phyloP scores from a whole-genome alignment of 2,888 invertebrate species.

The Ephialtes manifestator region DNA sequence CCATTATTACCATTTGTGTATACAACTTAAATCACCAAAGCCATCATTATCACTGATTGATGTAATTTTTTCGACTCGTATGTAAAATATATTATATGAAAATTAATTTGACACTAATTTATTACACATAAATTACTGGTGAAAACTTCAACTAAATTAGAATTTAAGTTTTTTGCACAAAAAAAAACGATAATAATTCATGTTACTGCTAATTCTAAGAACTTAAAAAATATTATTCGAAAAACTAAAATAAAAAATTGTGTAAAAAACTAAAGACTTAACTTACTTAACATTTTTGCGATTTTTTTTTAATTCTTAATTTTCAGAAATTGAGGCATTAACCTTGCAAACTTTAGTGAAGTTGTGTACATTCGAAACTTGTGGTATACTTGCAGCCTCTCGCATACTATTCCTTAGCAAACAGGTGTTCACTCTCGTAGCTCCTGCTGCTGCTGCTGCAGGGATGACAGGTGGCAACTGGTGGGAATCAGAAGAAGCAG shows the following conservation, averaged over 20 bases:
- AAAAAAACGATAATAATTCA: no score
- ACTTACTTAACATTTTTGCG: background rate
- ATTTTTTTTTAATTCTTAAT: background rate
- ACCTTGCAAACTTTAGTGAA: background rate
- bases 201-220: no score
- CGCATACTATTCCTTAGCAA: slow-evolving; percentile 35
- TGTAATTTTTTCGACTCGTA: background rate
- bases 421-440: slow-evolving; percentile 64
- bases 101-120: no score
- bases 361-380: slow-evolving; percentile 22
- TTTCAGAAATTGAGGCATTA: background rate
- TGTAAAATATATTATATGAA: background rate
- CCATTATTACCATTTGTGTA: slow-evolving; percentile 34
- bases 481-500: slow-evolving; percentile 52
- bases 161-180: no score
- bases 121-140: no score
- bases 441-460: slow-evolving; percentile 38
- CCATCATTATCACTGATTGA: background rate
- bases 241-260: no score
- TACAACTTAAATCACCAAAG: background rate
- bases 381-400: slow-evolving; percentile 9
- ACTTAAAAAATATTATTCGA: no score
- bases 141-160: no score
- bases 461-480: slow-evolving; percentile 65
- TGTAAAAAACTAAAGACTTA: no score